These are phyloP conservation scores for Pelmatolapia mariae DNA, from an alignment of 2,113 vertebrate genomes.

Conservation along the genomic window DNA sequence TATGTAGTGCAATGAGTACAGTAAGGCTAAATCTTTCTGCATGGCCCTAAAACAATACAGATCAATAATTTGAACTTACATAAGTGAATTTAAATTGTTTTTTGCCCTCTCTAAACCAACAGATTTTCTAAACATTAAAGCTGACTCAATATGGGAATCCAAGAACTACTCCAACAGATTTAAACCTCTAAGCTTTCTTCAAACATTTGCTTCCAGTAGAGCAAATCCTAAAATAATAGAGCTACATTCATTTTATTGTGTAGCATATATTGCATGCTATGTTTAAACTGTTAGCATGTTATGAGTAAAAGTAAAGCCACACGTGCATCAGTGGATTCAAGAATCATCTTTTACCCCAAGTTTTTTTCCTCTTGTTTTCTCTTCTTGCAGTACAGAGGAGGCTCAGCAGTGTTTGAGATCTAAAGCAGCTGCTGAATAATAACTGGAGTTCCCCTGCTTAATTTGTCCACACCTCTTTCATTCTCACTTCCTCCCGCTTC, in stretches of 20 bases:
- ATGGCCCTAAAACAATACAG: neutral
- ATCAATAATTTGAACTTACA: neutral
- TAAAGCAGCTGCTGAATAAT: constrained; percentile 24
- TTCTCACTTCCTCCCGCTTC: neutral
- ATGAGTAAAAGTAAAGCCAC: neutral
- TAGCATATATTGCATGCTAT: neutral
- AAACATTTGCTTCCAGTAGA: neutral
- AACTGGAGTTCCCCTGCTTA: neutral
- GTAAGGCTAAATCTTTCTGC: neutral
- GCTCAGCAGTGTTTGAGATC: constrained; percentile 17
- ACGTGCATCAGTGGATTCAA: neutral
- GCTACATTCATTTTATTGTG: neutral
- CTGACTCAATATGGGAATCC: neutral
- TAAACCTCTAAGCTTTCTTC: neutral
- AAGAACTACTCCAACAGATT: neutral
- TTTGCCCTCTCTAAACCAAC: neutral
- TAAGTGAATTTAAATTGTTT: neutral
- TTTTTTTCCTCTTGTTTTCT: neutral
- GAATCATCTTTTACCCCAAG: neutral
- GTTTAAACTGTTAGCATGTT: neutral
- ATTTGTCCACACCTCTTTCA: neutral
- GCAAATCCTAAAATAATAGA: neutral
- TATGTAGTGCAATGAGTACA: neutral
- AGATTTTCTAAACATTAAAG: neutral
- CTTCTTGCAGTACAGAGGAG: neutral